phyloP scores from a whole-genome alignment of 2,113 vertebrate species.

The Rhinoderma darwinii region DNA sequence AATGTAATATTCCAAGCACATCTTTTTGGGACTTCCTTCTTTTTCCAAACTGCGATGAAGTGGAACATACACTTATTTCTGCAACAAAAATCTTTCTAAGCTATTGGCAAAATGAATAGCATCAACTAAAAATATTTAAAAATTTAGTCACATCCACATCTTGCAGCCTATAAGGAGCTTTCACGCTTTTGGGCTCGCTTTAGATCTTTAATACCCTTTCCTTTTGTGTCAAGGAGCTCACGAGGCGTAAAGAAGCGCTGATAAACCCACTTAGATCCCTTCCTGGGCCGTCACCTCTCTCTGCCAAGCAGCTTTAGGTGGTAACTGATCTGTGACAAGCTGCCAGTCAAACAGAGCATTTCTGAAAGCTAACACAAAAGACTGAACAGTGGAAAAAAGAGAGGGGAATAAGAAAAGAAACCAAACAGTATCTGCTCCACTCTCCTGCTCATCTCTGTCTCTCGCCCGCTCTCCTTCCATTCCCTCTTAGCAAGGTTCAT shows the following conservation, averaged over 20 bases:
- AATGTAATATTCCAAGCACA: constrained; percentile 82
- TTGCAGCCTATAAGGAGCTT: constrained; percentile 99
- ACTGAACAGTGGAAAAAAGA: constrained; percentile 77
- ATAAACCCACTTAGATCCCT: constrained; percentile 99
- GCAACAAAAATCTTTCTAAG: constrained; percentile 85
- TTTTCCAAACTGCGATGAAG: constrained; percentile 84
- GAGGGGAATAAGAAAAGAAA: constrained; percentile 80
- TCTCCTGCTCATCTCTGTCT: constrained; percentile 60
- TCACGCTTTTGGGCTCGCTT: constrained; percentile 99
- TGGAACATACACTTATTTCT: constrained; percentile 90
- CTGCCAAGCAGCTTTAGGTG: constrained; percentile 98
- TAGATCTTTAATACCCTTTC: constrained; percentile 99
- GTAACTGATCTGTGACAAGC: constrained; percentile 99
- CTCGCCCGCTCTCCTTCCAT: constrained; percentile 56
- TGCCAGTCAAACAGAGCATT: constrained; percentile 99
- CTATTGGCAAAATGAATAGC: constrained; percentile 89
- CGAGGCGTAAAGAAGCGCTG: constrained; percentile 99
- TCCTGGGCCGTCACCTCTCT: constrained; percentile 98
- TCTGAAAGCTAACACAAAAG: constrained; percentile 98
- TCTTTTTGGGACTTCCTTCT: constrained; percentile 85
- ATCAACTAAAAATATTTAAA: constrained; percentile 95
- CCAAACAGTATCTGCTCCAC: constrained; percentile 74
- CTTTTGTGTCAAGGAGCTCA: constrained; percentile 99
- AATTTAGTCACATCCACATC: constrained; percentile 98
- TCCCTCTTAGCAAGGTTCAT: constrained; percentile 69